Evolutionary conservation across 2,113 vertebrate genomes (phyloP).

Genomic region (Arvicanthis niloticus): DNA sequence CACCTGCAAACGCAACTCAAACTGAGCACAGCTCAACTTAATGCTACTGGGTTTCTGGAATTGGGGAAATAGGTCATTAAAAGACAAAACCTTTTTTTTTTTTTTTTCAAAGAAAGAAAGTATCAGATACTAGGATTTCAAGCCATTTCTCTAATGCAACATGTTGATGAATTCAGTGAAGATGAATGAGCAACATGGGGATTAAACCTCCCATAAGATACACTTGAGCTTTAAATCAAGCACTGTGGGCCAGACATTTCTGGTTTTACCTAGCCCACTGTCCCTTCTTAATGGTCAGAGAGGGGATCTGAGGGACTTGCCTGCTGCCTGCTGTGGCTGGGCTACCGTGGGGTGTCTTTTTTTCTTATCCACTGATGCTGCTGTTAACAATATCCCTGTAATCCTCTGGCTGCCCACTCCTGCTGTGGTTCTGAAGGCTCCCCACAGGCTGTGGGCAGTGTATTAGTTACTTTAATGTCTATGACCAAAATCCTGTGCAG

Average conservation of each 20-base stretch:
- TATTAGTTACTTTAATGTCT: not conserved
- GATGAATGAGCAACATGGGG: constrained; percentile 78
- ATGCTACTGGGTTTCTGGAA: constrained; percentile 37
- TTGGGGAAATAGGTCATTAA: constrained; percentile 51
- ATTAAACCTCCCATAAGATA: constrained; percentile 78
- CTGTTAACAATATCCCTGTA: not conserved
- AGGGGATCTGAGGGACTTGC: not conserved
- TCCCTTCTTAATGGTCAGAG: constrained; percentile 54
- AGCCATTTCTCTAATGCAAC: constrained; percentile 71
- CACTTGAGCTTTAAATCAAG: constrained; percentile 61
- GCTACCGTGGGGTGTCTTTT: constrained; percentile 44
- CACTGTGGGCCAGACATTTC: constrained; percentile 80
- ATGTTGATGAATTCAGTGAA: constrained; percentile 80
- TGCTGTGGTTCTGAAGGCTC: not conserved
- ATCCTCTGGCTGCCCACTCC: not conserved
- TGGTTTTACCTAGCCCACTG: constrained; percentile 82
- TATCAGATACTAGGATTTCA: constrained; percentile 67
- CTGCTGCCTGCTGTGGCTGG: not conserved
- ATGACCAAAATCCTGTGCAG: not conserved
- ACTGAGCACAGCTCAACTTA: not conserved
- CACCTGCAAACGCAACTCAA: not conserved
- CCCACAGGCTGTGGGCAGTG: not conserved
- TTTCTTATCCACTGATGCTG: not conserved
- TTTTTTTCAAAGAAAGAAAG: not conserved
- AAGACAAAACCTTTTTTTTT: not conserved